phyloP scores from a whole-genome alignment of 30 jellyfish, hydroid and myxozoan genomes.

The Aurelia aurita complex sp. Pacific region DNA sequence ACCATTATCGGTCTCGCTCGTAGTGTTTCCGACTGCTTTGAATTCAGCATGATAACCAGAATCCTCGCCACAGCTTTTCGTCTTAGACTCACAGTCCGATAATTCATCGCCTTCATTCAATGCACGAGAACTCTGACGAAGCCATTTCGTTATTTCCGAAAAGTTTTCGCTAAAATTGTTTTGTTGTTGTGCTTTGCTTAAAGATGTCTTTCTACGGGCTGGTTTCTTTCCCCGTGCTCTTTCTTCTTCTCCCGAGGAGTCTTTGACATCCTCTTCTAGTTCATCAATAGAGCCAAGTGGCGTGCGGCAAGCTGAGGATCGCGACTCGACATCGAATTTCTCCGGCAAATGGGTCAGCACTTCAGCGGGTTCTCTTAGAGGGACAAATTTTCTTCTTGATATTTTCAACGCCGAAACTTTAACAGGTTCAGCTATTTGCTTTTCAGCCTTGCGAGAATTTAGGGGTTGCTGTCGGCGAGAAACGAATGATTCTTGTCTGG shows the following conservation, averaged over 20 bases:
- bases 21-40: background rate
- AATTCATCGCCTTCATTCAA: constrained; percentile 8
- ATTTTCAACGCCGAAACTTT: constrained; percentile 54
- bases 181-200: constrained; percentile 15
- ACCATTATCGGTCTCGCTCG: background rate
- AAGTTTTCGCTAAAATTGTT: constrained; percentile 23
- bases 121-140: constrained; percentile 26
- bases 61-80: constrained; percentile 16
- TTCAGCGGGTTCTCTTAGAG: constrained; percentile 18
- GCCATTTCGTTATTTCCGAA: constrained; percentile 45
- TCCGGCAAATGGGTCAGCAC: constrained; percentile 6
- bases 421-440: constrained; percentile 18
- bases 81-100: constrained; percentile 32
- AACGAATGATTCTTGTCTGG: background rate
- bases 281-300: constrained; percentile 67
- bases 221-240: background rate
- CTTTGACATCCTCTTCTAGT: constrained; percentile 45
- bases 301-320: constrained; percentile 49
- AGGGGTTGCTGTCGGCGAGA: constrained; percentile 17
- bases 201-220: constrained; percentile 9
- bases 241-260: background rate
- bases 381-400: constrained; percentile 31
- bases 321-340: constrained; percentile 28
- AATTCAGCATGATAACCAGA: background rate
- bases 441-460: background rate